Evolutionary conservation across 2,888 invertebrate genomes (phyloP).

Genomic region (Lymantria monacha): DNA sequence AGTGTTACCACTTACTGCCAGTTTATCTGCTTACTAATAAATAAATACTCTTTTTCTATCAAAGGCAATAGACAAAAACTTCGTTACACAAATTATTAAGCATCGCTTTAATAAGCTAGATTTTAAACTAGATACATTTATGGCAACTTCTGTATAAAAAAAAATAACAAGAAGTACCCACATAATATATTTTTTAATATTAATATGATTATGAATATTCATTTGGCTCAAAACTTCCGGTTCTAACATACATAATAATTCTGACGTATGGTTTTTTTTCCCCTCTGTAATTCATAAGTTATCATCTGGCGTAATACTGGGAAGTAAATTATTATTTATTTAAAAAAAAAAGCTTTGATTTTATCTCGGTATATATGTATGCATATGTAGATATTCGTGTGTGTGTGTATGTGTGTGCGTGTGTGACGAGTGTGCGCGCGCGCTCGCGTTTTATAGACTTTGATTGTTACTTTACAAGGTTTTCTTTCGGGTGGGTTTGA

Average conservation of each 20-base stretch:
- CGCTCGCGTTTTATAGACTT: too few relatives aligned
- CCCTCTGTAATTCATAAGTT: background rate
- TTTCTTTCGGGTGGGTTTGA: too few relatives aligned
- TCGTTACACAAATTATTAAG: too few relatives aligned
- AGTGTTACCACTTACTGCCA: background rate
- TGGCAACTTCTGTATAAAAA: too few relatives aligned
- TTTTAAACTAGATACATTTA: too few relatives aligned
- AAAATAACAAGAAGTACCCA: background rate
- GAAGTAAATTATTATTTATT: background rate
- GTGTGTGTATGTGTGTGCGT: too few relatives aligned
- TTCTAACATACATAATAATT: background rate
- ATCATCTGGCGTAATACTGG: background rate
- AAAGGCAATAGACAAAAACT: background rate
- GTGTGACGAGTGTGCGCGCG: too few relatives aligned
- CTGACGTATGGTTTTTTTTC: background rate
- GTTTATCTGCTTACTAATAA: background rate
- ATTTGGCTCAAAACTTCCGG: background rate
- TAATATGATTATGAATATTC: background rate
- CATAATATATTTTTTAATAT: background rate
- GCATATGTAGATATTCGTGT: too few relatives aligned
- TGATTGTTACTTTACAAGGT: too few relatives aligned
- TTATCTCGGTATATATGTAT: too few relatives aligned
- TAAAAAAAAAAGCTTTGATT: too few relatives aligned
- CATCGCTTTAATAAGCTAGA: too few relatives aligned
- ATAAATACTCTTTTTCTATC: background rate